phyloP scores from a whole-genome alignment of 2,113 vertebrate species.

The Leptobrachium ailaonicum region DNA sequence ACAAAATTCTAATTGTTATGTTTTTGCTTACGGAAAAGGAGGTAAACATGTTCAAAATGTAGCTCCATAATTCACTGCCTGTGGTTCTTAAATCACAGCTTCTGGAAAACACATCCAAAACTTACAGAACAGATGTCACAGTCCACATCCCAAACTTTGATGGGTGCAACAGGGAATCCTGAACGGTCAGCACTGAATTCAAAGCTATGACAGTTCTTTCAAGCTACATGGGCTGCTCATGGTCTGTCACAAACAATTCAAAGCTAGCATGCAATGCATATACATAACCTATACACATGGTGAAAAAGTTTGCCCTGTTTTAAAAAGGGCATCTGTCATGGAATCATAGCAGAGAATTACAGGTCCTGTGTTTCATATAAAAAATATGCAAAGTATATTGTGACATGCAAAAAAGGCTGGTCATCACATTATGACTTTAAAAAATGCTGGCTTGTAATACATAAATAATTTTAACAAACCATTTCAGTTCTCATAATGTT shows the following conservation, averaged over 20 bases:
- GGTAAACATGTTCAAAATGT: slow-evolving; percentile 28
- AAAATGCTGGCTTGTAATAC: no score
- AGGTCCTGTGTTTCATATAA: no score
- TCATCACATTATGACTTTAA: no score
- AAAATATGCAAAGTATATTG: no score
- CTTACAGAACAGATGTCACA: slow-evolving; percentile 10
- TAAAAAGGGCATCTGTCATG: no score
- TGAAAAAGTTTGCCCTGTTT: no score
- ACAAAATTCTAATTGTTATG: slow-evolving; percentile 38
- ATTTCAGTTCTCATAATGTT: no score
- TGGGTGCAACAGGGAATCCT: neutral
- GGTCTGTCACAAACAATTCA: neutral
- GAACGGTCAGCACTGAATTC: neutral
- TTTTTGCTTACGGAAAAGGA: slow-evolving; percentile 25
- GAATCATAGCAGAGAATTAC: no score
- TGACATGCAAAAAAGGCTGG: no score
- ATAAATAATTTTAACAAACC: no score
- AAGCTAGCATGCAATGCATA: no score
- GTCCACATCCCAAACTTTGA: neutral
- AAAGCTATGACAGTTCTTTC: neutral
- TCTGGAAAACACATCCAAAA: slow-evolving; percentile 29
- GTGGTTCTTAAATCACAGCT: slow-evolving; percentile 23
- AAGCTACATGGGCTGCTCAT: neutral
- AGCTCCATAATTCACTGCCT: slow-evolving; percentile 40
- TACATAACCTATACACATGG: no score